Conservation (phyloP, 1,140 invertebrate species). For the Galendromus occidentalis region DNA sequence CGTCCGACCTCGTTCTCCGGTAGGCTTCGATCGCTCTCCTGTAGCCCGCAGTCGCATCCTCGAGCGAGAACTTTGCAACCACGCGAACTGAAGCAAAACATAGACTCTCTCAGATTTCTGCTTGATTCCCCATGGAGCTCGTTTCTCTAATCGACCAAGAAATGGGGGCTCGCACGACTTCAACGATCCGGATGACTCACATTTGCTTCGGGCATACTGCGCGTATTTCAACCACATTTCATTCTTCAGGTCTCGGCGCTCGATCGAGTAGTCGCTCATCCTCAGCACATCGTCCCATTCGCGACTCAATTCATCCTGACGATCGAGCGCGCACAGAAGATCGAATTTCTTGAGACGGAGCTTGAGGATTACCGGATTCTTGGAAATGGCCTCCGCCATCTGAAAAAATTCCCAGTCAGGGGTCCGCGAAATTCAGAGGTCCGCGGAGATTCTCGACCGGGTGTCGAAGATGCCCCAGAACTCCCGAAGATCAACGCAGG, state of each 20-base stretch:
- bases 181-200: neutral
- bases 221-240: neutral
- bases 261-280: conserved; percentile 7
- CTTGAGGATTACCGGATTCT: neutral
- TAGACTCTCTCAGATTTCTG: neutral
- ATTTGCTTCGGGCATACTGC: conserved; percentile 5
- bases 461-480: too few species aligned
- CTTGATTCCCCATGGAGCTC: too few species aligned
- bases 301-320: neutral
- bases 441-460: too few species aligned
- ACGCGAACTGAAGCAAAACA: neutral
- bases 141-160: neutral
- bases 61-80: neutral
- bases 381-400: neutral
- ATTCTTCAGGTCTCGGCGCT: neutral
- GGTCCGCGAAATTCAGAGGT: too few species aligned
- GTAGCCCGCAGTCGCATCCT: neutral
- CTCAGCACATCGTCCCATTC: conserved; percentile 6
- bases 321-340: neutral
- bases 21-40: neutral
- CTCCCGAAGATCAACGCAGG: too few species aligned
- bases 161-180: neutral
- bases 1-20: neutral
- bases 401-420: neutral
- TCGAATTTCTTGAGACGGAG: neutral